Conservation (phyloP, 53 echinoderm and acorn worm genomes). For the Holothuria scabra region DNA sequence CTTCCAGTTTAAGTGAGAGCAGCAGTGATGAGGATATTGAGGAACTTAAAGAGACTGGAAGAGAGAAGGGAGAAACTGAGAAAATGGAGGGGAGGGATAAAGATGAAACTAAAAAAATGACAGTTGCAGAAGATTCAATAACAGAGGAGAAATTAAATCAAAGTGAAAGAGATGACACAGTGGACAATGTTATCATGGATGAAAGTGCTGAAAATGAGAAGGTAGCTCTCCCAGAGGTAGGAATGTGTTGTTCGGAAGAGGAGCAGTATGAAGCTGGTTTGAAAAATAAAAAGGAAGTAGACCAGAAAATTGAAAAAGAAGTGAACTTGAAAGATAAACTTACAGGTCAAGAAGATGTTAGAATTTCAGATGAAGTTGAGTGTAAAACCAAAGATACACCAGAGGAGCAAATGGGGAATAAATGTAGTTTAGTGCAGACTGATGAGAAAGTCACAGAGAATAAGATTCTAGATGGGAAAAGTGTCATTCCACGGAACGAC, state of each 20-base stretch:
- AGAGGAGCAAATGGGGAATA: background rate
- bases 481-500: too few species aligned
- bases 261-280: background rate
- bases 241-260: background rate
- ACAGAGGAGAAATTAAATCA: background rate
- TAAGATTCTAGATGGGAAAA: too few species aligned
- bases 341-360: background rate
- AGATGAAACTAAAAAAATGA: background rate
- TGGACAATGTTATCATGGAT: too few species aligned
- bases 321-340: background rate
- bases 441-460: background rate
- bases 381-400: too few species aligned
- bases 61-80: background rate
- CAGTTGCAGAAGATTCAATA: background rate
- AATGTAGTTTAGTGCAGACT: background rate
- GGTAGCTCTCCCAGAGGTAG: background rate
- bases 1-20: background rate
- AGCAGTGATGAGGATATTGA: constrained; percentile 1
- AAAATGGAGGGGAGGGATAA: background rate
- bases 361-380: background rate
- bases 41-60: background rate
- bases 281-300: background rate
- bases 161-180: background rate
- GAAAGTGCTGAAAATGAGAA: too few species aligned
- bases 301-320: background rate